Evolutionary conservation across 1,140 invertebrate species (phyloP).

Genomic region (Trichomalopsis sarcophagae): DNA sequence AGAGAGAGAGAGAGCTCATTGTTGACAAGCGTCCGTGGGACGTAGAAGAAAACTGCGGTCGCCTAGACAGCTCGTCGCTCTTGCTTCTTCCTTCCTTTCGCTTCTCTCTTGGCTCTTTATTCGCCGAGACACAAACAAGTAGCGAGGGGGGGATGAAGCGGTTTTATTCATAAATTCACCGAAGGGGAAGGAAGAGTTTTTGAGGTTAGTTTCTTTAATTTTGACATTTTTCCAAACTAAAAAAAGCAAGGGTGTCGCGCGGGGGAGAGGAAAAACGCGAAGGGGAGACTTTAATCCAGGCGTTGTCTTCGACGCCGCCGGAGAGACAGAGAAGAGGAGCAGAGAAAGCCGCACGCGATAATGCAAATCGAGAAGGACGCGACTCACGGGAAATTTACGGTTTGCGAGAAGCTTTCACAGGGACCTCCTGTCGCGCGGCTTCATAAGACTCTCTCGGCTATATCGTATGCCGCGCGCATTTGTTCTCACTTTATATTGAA

Average conservation of each 20-base stretch:
- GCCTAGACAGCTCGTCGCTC: slow-evolving; percentile 19
- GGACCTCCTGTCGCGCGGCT: not conserved
- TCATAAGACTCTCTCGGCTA: not conserved
- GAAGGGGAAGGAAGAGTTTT: not conserved
- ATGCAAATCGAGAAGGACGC: slow-evolving; percentile 44
- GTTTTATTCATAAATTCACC: not conserved
- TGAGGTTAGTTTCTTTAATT: too few relatives aligned
- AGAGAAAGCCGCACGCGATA: slow-evolving; percentile 37
- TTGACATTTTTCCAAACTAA: not conserved
- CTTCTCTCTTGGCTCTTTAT: not conserved
- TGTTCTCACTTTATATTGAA: not conserved
- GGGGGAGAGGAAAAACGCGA: not conserved
- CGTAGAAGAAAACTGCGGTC: not conserved
- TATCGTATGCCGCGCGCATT: not conserved
- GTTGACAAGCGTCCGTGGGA: slow-evolving; percentile 36
- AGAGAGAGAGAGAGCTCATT: slow-evolving; percentile 6
- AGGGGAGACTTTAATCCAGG: slow-evolving; percentile 38
- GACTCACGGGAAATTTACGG: slow-evolving; percentile 33
- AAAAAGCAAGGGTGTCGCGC: not conserved
- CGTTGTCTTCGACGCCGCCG: slow-evolving; percentile 11
- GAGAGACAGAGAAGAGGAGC: slow-evolving; percentile 22
- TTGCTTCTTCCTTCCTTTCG: slow-evolving; percentile 11
- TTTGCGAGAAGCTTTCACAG: slow-evolving; percentile 15
- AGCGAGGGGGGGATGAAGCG: not conserved
- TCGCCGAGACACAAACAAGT: not conserved